These are phyloP conservation scores for Lasiommata megera DNA, from an alignment of 2,888 invertebrate genomes.

Conservation along the genomic window DNA sequence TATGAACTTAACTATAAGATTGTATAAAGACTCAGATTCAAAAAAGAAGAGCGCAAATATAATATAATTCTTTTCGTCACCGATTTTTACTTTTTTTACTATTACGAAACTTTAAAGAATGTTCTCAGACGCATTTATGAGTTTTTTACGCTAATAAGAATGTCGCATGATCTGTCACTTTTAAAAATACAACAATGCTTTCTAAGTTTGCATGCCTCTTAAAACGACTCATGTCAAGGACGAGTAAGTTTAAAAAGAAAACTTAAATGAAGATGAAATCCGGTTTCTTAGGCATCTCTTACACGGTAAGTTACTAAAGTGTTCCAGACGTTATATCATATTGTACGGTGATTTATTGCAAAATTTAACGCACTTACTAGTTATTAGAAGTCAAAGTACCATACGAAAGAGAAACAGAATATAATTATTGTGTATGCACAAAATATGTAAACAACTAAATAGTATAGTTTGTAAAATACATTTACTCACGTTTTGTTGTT, in stretches of 20 bases:
- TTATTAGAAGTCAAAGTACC: not conserved
- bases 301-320: not conserved
- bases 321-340: not conserved
- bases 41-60: no score
- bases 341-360: not conserved
- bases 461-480: not conserved
- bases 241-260: not conserved
- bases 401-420: not conserved
- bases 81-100: no score
- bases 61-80: no score
- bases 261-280: constrained; percentile 1
- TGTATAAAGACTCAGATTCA: no score
- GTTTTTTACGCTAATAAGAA: not conserved
- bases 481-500: constrained; percentile 30
- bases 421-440: constrained; percentile 1
- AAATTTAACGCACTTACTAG: not conserved
- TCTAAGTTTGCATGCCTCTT: not conserved
- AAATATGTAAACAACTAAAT: constrained; percentile 13
- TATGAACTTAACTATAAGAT: no score
- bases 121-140: not conserved
- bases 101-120: no score
- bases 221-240: constrained; percentile 5
- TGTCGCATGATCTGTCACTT: constrained; percentile 10
- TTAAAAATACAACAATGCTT: constrained; percentile 17
- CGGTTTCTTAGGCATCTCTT: constrained; percentile 9